Conservation (phyloP, 1,140 invertebrate species). For the Leptestheria dahalacensis region DNA sequence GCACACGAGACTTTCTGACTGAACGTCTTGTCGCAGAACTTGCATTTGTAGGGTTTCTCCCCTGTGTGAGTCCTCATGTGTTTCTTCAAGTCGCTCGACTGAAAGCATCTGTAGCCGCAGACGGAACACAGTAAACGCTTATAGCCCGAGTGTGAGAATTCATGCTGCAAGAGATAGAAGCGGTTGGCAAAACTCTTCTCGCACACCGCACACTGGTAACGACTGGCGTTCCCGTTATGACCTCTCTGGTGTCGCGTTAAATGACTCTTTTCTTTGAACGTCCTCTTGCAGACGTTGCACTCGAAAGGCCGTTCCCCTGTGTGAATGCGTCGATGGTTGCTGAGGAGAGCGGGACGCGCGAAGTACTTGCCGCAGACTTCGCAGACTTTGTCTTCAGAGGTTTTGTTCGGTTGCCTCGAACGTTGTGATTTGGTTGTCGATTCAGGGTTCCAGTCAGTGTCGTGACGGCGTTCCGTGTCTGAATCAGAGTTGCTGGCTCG, state of each 20-base stretch:
- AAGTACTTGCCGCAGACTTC: slow-evolving; percentile 84
- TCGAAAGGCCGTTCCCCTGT: slow-evolving; percentile 71
- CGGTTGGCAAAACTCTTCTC: slow-evolving; percentile 81
- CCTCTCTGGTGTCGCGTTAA: slow-evolving; percentile 77
- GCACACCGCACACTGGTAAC: slow-evolving; percentile 77
- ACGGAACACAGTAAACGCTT: slow-evolving; percentile 65
- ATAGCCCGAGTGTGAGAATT: slow-evolving; percentile 71
- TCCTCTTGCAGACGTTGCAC: slow-evolving; percentile 83
- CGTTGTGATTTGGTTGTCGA: background rate
- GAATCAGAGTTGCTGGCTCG: no score
- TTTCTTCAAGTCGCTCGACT: slow-evolving; percentile 78
- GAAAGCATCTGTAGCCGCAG: slow-evolving; percentile 75
- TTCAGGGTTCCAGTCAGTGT: background rate
- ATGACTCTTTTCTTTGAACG: slow-evolving; percentile 82
- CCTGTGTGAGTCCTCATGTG: slow-evolving; percentile 68
- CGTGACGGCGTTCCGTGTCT: no score
- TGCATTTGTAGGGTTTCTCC: slow-evolving; percentile 55
- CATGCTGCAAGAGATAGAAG: slow-evolving; percentile 73
- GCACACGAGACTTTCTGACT: slow-evolving; percentile 45
- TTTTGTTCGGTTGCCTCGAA: background rate
- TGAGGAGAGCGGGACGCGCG: slow-evolving; percentile 73
- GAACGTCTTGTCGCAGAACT: slow-evolving; percentile 65
- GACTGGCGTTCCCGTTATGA: slow-evolving; percentile 59
- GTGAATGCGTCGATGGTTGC: slow-evolving; percentile 77
- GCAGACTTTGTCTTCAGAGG: slow-evolving; percentile 51